phyloP scores from a whole-genome alignment of 2,797 vertebrate genomes.

The Urosaurus nigricauda region DNA sequence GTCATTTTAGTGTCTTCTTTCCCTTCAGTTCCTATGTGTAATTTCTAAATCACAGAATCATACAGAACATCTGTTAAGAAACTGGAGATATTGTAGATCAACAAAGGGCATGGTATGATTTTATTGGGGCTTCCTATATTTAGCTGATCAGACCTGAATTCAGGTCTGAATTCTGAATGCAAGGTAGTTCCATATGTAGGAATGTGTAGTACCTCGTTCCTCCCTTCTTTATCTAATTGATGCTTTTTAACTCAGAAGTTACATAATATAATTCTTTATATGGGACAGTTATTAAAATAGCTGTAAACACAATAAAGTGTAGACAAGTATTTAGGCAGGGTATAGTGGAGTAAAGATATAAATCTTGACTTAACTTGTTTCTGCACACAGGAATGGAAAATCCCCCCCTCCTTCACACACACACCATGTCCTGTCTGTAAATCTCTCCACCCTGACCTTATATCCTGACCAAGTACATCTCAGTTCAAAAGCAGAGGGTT shows the following conservation, averaged over 20 bases:
- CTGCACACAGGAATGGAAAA: no score
- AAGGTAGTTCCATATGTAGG: no score
- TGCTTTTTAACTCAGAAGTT: constrained; percentile 28
- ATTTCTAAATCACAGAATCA: background rate
- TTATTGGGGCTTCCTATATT: background rate
- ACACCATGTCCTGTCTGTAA: no score
- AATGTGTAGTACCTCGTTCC: no score
- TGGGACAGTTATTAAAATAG: background rate
- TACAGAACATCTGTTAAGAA: background rate
- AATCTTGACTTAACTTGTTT: no score
- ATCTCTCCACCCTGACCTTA: no score
- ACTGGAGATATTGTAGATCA: background rate
- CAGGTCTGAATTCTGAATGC: background rate
- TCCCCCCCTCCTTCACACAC: no score
- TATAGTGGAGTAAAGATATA: no score
- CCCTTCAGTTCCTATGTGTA: background rate
- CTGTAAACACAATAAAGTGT: no score
- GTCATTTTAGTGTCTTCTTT: no score
- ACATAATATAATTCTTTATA: constrained; percentile 16
- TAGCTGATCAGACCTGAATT: background rate
- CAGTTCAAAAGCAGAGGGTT: no score
- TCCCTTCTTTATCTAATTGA: background rate
- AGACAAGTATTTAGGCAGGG: background rate
- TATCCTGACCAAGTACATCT: no score
- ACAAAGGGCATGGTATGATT: background rate